Percentiles rank a stretch among this genome's conserved stretches.
Conservation (phyloP, 2,113 vertebrate genomes). For the Ailurus styani region DNA sequence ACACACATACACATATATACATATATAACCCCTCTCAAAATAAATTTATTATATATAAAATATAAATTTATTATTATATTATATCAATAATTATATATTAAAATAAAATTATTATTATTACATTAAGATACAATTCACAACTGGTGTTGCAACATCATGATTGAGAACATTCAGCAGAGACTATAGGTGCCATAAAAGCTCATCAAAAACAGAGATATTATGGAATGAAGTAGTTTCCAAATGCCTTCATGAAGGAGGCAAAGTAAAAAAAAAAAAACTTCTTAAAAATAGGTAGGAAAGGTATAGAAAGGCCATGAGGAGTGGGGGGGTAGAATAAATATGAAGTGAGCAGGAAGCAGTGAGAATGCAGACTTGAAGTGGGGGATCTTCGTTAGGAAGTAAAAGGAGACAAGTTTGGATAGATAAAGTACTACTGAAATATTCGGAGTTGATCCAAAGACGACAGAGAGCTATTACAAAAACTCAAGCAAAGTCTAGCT, state of each 20-base stretch:
- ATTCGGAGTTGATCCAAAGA: background rate
- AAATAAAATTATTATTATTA: constrained; percentile 7
- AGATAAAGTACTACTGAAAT: background rate
- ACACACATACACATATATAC: background rate
- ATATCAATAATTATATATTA: too few relatives aligned
- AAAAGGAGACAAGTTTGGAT: background rate
- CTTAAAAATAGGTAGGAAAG: background rate
- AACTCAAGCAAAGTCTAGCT: background rate
- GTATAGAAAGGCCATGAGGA: background rate
- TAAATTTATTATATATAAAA: background rate
- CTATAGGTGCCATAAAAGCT: background rate
- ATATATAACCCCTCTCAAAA: background rate
- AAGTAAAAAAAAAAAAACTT: background rate
- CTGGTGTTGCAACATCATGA: background rate
- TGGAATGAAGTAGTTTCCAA: background rate
- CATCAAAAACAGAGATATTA: background rate
- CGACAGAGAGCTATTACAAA: background rate
- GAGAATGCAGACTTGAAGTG: background rate
- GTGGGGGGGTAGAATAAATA: background rate
- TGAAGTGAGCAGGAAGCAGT: background rate
- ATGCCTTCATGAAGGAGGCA: background rate
- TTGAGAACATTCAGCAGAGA: background rate
- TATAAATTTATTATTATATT: too few relatives aligned
- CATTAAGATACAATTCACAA: constrained; percentile 15
- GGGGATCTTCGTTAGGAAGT: background rate